phyloP scores from a whole-genome alignment of 2,888 invertebrate species.

The Drosophila atripex region DNA sequence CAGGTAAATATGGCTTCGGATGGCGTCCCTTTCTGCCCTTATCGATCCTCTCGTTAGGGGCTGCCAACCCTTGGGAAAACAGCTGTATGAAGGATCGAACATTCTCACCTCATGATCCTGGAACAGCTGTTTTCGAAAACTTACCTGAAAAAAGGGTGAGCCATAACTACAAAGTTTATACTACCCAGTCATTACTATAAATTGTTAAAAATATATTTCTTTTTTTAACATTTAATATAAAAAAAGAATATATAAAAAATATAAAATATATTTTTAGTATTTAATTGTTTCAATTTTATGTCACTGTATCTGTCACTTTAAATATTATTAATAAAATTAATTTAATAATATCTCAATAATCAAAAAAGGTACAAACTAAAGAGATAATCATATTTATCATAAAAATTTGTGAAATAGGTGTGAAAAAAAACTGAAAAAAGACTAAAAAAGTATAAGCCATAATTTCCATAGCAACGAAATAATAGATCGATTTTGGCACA shows the following conservation, averaged over 20 bases:
- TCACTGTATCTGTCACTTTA: too few species aligned
- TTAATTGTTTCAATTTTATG: too few species aligned
- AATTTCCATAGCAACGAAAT: not conserved
- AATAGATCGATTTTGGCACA: not conserved
- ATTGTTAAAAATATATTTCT: too few species aligned
- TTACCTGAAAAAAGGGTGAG: not conserved
- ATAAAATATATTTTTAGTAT: not conserved
- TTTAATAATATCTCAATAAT: too few species aligned
- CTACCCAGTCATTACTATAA: too few species aligned
- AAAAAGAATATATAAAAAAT: too few species aligned
- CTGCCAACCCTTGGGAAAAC: conserved; percentile 23
- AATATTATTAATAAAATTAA: too few species aligned
- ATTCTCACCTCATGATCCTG: conserved; percentile 10
- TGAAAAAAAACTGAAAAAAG: not conserved
- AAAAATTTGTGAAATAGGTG: too few species aligned
- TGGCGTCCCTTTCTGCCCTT: conserved; percentile 18
- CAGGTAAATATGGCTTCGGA: conserved; percentile 23
- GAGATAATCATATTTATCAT: too few species aligned
- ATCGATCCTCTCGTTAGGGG: conserved; percentile 10
- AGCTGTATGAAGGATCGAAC: conserved; percentile 11
- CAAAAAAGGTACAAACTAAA: too few species aligned
- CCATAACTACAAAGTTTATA: too few species aligned
- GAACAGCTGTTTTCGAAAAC: not conserved
- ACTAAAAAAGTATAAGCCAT: not conserved
- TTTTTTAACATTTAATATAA: too few species aligned